Evolutionary conservation across 2,797 vertebrate genomes (phyloP).

Genomic region (Pseudochromis fuscus): DNA sequence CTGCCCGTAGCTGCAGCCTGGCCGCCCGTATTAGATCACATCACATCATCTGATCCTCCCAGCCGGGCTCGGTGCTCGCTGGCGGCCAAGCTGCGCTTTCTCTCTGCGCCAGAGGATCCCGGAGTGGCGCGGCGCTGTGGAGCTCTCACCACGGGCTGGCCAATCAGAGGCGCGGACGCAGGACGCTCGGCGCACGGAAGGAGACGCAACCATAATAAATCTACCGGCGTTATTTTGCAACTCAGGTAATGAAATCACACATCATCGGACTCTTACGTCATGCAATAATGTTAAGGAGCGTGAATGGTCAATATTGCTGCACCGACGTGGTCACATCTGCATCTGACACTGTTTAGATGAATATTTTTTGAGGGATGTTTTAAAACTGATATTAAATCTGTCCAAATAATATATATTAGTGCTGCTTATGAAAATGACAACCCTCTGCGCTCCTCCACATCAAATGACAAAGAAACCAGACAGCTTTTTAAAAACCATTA

Average conservation of each 20-base stretch:
- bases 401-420: not conserved
- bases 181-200: slow-evolving; percentile 43
- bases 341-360: not conserved
- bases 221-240: slow-evolving; percentile 60
- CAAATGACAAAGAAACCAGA: too few relatives aligned
- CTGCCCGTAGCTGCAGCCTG: slow-evolving; percentile 69
- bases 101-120: slow-evolving; percentile 78
- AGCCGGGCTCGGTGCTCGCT: slow-evolving; percentile 60
- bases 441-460: too few relatives aligned
- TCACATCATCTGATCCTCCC: slow-evolving; percentile 72
- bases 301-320: not conserved
- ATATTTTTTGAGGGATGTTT: not conserved
- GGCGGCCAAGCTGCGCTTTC: slow-evolving; percentile 69
- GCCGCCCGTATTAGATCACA: slow-evolving; percentile 76
- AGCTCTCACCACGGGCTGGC: slow-evolving; percentile 42
- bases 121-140: slow-evolving; percentile 68
- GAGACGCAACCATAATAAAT: slow-evolving; percentile 67
- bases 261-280: slow-evolving; percentile 73
- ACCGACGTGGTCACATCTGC: not conserved
- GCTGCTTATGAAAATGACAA: not conserved
- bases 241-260: slow-evolving; percentile 78
- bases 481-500: too few relatives aligned
- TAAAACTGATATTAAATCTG: not conserved
- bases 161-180: slow-evolving; percentile 80
- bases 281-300: slow-evolving; percentile 5